Conservation (phyloP, 2,797 vertebrate species). For the Falco peregrinus region DNA sequence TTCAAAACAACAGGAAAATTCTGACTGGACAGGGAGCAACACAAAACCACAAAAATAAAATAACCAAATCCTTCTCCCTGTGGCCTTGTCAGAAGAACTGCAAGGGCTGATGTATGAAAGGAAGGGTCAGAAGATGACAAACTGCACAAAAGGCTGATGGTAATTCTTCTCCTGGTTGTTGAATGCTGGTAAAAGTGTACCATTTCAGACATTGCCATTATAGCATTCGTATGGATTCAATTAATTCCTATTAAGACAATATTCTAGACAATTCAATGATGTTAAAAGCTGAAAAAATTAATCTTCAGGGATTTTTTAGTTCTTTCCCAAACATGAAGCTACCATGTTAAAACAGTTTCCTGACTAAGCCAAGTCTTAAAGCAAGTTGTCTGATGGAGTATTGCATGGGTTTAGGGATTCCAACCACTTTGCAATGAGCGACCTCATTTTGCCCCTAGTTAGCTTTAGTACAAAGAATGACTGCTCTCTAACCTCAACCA, state of each 20-base stretch:
- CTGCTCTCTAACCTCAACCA: not conserved
- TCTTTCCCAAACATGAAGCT: not conserved
- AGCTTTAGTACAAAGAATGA: not conserved
- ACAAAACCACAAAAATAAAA: not conserved
- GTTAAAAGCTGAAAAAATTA: not conserved
- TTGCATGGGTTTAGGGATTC: not conserved
- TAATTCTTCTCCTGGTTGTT: not conserved
- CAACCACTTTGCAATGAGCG: not conserved
- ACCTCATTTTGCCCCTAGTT: fast-evolving
- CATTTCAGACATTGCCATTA: not conserved
- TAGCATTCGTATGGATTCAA: not conserved
- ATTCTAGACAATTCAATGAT: not conserved
- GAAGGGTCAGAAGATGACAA: not conserved
- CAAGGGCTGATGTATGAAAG: not conserved
- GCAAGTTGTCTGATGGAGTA: not conserved
- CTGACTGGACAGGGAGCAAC: not conserved
- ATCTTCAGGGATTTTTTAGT: not conserved
- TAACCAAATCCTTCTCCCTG: not conserved
- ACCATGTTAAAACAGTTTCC: not conserved
- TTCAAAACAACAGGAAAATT: not conserved
- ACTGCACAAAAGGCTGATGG: not conserved
- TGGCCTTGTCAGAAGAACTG: not conserved
- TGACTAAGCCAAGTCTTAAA: not conserved
- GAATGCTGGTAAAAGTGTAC: not conserved
- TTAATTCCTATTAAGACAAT: not conserved